Evolutionary conservation across 2,888 invertebrate genomes (phyloP).

Genomic region (Dicycla oo): DNA sequence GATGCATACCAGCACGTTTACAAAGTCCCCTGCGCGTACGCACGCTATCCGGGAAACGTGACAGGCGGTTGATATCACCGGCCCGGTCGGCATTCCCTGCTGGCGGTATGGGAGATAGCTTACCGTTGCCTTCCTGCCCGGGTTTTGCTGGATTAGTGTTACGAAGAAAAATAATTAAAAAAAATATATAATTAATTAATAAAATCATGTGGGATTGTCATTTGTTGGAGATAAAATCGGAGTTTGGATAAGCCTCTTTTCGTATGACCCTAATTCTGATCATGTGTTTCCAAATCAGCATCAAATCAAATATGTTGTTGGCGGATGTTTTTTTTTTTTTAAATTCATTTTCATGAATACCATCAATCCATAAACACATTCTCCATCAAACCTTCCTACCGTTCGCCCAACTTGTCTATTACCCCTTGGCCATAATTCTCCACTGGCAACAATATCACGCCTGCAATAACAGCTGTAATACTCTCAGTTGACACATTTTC

Average conservation of each 20-base stretch:
- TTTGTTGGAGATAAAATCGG: not conserved
- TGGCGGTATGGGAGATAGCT: constrained; percentile 41
- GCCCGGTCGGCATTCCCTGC: constrained; percentile 40
- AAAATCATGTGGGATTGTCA: too few species aligned
- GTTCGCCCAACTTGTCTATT: constrained; percentile 10
- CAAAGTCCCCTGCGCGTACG: constrained; percentile 36
- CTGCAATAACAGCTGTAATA: constrained; percentile 58
- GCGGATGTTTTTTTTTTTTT: too few species aligned
- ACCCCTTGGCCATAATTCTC: constrained; percentile 31
- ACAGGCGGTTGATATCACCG: constrained; percentile 44
- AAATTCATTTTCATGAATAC: too few species aligned
- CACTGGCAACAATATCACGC: constrained; percentile 51
- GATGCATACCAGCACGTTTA: constrained; percentile 44
- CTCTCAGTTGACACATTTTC: constrained; percentile 60
- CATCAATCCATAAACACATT: not conserved
- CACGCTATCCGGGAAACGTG: constrained; percentile 60
- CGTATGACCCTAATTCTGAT: not conserved
- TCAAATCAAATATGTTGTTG: too few species aligned
- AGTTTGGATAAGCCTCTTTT: not conserved
- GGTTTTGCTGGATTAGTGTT: constrained; percentile 24
- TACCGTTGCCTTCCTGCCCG: constrained; percentile 42
- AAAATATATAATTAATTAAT: too few species aligned
- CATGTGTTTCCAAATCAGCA: not conserved
- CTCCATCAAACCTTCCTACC: constrained; percentile 2
- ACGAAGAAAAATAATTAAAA: too few species aligned